Percentiles rank a stretch among this genome's conserved stretches.
These are phyloP conservation scores for Vombatus ursinus DNA, from an alignment of 2,113 vertebrate species.

Conservation along the genomic window DNA sequence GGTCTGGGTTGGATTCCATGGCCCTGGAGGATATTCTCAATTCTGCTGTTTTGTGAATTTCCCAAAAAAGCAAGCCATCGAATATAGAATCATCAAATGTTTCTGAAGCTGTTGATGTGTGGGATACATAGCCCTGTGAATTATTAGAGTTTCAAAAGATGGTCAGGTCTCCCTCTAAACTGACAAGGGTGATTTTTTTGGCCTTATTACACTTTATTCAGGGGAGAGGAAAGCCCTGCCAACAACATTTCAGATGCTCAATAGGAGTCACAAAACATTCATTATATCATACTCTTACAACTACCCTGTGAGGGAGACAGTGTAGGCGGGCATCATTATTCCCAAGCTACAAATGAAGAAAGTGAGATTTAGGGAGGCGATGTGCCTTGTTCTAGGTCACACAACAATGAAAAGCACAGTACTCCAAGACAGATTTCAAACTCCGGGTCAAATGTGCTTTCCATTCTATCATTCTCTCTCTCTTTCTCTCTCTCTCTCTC, in stretches of 20 bases:
- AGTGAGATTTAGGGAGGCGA: constrained; percentile 34
- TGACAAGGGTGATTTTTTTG: background rate
- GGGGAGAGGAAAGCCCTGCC: background rate
- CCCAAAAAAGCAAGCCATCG: background rate
- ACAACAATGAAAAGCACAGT: background rate
- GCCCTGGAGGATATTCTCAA: background rate
- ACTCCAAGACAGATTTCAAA: too few relatives aligned
- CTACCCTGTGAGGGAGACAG: background rate
- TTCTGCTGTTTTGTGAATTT: background rate
- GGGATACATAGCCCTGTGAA: background rate
- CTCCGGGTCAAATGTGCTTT: background rate
- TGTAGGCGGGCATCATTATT: background rate
- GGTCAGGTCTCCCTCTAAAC: background rate
- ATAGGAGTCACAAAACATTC: too few relatives aligned
- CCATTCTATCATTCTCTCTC: background rate
- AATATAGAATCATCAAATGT: background rate
- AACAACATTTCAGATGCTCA: background rate
- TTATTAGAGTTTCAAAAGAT: background rate
- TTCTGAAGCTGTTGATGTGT: background rate
- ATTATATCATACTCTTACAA: too few relatives aligned
- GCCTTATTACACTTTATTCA: background rate
- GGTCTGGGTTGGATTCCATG: background rate
- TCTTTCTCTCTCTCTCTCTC: too few relatives aligned
- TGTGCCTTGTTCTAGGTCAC: background rate
- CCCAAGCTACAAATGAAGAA: constrained; percentile 48